Evolutionary conservation across 2,888 invertebrate genomes (phyloP).

Genomic region (Cylloceria caligata): DNA sequence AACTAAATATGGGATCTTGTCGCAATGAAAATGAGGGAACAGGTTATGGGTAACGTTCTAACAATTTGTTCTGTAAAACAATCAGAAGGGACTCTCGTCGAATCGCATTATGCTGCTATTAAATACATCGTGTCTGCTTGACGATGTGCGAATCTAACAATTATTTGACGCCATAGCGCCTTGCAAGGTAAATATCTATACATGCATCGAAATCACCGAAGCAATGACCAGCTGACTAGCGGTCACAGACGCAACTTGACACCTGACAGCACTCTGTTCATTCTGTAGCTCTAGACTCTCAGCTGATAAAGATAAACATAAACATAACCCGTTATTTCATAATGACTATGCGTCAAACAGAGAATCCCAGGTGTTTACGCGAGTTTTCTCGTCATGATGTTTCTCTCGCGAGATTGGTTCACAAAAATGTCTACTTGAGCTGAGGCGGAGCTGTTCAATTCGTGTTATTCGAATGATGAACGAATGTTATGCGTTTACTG

Average conservation of each 20-base stretch:
- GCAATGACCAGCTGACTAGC: not conserved
- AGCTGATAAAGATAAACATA: constrained; percentile 70
- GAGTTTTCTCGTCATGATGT: not conserved
- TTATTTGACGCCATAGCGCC: not conserved
- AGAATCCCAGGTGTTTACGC: not conserved
- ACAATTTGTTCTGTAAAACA: not conserved
- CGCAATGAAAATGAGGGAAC: no score
- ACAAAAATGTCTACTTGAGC: not conserved
- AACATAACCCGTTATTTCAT: constrained; percentile 69
- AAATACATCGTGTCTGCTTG: not conserved
- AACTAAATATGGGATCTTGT: no score
- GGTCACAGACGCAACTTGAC: constrained; percentile 4
- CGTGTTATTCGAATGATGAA: constrained; percentile 12
- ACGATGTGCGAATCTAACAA: not conserved
- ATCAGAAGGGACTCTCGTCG: not conserved
- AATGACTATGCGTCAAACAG: constrained; percentile 24
- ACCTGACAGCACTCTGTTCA: constrained; percentile 19
- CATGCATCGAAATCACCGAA: constrained; percentile 57
- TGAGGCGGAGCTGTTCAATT: not conserved
- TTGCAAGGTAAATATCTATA: not conserved
- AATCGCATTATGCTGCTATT: not conserved
- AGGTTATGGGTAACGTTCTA: no score
- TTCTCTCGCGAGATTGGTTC: not conserved
- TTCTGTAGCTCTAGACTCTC: not conserved
- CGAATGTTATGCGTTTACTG: not conserved